Conservation (phyloP, 2,888 invertebrate species). For the Meteorus cinctellus region DNA sequence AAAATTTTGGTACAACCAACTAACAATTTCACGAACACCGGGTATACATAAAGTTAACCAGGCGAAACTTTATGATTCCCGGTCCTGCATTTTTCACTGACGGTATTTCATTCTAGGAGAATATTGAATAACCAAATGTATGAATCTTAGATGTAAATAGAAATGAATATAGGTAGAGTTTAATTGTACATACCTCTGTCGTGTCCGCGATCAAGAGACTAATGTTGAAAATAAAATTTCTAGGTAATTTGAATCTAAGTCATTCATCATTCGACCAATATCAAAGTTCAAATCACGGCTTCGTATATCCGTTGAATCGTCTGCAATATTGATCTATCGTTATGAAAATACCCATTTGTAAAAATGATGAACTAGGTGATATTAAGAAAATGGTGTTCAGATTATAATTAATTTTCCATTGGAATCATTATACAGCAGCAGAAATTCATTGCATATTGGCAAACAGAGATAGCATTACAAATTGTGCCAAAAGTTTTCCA, state of each 20-base stretch:
- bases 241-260: conserved; percentile 36
- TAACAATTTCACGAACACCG: neutral
- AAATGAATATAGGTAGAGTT: no score
- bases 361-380: neutral
- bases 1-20: neutral
- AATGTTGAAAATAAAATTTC: conserved; percentile 36
- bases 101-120: neutral
- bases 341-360: neutral
- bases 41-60: neutral
- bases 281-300: conserved; percentile 37
- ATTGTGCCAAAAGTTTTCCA: no score
- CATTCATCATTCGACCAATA: conserved; percentile 1
- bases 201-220: conserved; percentile 38
- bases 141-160: neutral
- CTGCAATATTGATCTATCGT: neutral
- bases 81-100: neutral
- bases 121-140: neutral
- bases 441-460: no score
- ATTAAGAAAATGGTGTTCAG: neutral
- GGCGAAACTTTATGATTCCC: neutral
- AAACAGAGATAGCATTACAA: no score
- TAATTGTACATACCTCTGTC: neutral
- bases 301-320: conserved; percentile 20
- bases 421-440: no score
- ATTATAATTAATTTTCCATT: no score